Evolutionary conservation across 2,797 vertebrate species (phyloP).

Genomic region (Oophaga sylvatica): DNA sequence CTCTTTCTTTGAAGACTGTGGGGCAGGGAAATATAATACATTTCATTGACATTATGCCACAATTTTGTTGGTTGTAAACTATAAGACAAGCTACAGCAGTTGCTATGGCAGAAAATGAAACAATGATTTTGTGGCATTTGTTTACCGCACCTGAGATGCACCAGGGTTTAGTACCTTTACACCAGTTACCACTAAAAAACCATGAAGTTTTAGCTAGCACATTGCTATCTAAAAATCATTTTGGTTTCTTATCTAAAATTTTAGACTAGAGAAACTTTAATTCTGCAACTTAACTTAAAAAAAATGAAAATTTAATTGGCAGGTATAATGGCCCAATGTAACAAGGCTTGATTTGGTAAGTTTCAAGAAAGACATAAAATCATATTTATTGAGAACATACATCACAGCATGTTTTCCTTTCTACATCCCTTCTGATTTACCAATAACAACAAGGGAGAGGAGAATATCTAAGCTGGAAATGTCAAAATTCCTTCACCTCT

Average conservation of each 20-base stretch:
- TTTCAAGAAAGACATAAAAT: constrained; percentile 54
- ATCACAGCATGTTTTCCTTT: constrained; percentile 44
- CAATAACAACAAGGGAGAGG: constrained; percentile 44
- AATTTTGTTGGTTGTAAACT: neutral
- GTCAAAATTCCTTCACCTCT: constrained; percentile 54
- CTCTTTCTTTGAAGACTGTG: neutral
- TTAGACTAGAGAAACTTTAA: neutral
- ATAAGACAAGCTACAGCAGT: neutral
- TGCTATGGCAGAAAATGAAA: neutral
- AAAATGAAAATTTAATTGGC: neutral
- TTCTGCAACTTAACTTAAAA: neutral
- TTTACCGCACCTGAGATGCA: too few relatives aligned
- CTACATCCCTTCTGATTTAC: constrained; percentile 45
- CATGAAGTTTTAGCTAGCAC: neutral
- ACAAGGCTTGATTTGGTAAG: constrained; percentile 28
- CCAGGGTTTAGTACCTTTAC: too few relatives aligned
- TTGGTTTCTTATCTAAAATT: neutral
- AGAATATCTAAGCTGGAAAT: constrained; percentile 53
- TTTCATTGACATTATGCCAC: neutral
- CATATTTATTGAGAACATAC: constrained; percentile 55
- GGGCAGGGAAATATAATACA: neutral
- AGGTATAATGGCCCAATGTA: constrained; percentile 9
- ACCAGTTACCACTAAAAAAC: too few relatives aligned
- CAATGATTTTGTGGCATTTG: neutral
- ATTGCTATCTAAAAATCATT: neutral